Evolutionary conservation across 1,140 invertebrate genomes (phyloP), one percentile per base, ranked within the genome.

Genomic region (Hylaeus volcanicus): DNA sequence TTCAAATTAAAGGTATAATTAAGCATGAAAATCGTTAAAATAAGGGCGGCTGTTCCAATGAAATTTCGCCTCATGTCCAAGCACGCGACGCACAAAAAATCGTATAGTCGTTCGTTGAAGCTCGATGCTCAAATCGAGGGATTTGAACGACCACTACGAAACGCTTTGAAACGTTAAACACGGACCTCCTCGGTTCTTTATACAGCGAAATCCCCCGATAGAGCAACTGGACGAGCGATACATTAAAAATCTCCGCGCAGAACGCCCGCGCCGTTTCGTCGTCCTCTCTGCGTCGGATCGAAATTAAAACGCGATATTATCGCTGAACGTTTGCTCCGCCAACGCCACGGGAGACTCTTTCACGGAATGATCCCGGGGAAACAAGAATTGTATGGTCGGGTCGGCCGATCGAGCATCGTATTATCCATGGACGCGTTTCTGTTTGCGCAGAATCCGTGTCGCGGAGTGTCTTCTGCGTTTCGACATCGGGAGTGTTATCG

Each of bases 271-370:
- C 26, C 26, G 26, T 26, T 26, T 11, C 1, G 58, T 41, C n/a
- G 26, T 63, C 4, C 43, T 61, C 26, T 39, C 14, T 26, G 15
- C 37, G n/a, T 26, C 15, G 48, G 39, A 58, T 58, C n/a, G 43
- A 68, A 68, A 76, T 68, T 48, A 76, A 68, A 68, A 76, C 26
- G 41, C 43, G 53, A 68, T 60, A 48, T 76, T 39, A 48, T 68
- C 74, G 53, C 11, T 26, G 26, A 26, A 26, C 26, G 26, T 26
- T 26, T 26, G 26, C 26, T 26, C 26, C 26, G 26, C 26, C 53
- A 37, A 64, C 39, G 26, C 6, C 58, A 41, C 41, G 45, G 26
- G 45, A 53, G 26, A 43, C 26, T 68, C 12, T 75, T 66, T 8
- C 11, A 14, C 14, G 12, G 26, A 15, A 15, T 2, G 11, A 53